These are phyloP conservation scores for Paramormyrops kingsleyae DNA, from an alignment of 2,113 vertebrate species.

Conservation along the genomic window DNA sequence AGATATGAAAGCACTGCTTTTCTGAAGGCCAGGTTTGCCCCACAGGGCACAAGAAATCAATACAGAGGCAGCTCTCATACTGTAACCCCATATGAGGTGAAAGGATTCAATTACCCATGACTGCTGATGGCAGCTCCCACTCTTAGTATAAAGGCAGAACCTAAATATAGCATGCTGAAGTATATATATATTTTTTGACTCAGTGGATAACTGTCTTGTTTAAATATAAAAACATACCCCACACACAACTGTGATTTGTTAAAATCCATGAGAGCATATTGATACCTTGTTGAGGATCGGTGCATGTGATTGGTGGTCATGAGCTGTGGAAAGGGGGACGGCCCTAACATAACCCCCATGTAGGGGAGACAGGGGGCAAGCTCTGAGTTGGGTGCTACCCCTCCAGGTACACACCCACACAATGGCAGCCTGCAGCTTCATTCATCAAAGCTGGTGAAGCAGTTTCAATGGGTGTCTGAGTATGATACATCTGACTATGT, in stretches of 20 bases:
- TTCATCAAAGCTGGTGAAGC: not conserved
- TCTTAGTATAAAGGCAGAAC: not conserved
- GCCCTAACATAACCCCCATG: not conserved
- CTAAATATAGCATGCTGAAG: slow-evolving; percentile 1
- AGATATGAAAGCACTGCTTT: not conserved
- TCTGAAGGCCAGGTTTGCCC: not conserved
- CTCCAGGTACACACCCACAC: not conserved
- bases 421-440: not conserved
- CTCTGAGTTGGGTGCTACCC: not conserved
- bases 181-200: not conserved
- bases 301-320: not conserved
- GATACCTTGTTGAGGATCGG: not conserved
- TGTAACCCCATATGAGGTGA: not conserved
- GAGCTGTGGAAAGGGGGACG: not conserved
- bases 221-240: not conserved
- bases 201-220: slow-evolving; percentile 9
- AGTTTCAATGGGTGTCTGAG: not conserved
- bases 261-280: not conserved
- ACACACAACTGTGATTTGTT: not conserved
- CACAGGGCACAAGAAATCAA: not conserved
- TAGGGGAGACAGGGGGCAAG: not conserved
- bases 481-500: not conserved
- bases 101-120: not conserved
- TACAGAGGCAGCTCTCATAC: not conserved
- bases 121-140: not conserved